Percentiles rank a stretch among this genome's conserved stretches.
Evolutionary conservation across 1,140 invertebrate genomes (phyloP).

Genomic region (Reticulitermes speratus): DNA sequence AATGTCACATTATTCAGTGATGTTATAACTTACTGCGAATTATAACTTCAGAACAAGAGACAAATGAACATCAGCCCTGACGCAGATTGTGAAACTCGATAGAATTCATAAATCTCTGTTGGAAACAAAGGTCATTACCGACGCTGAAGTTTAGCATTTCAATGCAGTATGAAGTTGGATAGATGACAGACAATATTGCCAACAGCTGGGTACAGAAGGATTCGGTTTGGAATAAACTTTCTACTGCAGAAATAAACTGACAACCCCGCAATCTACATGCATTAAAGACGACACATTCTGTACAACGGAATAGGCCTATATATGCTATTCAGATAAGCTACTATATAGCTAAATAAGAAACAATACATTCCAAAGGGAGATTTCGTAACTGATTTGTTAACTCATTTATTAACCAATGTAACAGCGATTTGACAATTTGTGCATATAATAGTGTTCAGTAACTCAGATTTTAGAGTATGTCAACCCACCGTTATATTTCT

Average conservation of each 20-base stretch:
- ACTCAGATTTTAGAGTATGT: too few relatives aligned
- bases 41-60: background rate
- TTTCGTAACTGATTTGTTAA: too few relatives aligned
- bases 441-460: too few relatives aligned
- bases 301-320: too few relatives aligned
- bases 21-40: background rate
- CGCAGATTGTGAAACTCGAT: background rate
- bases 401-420: too few relatives aligned
- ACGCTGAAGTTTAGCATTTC: background rate
- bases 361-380: too few relatives aligned
- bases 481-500: too few relatives aligned
- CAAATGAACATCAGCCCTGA: background rate
- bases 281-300: background rate
- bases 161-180: background rate
- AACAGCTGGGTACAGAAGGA: background rate
- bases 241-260: background rate
- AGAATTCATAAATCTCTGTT: slow-evolving; percentile 10
- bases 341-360: too few relatives aligned
- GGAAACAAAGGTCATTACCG: slow-evolving; percentile 3
- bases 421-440: too few relatives aligned
- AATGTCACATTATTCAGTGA: background rate
- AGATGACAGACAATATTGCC: background rate
- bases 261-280: background rate
- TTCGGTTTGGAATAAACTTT: too few relatives aligned
- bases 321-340: too few relatives aligned